phyloP scores from a whole-genome alignment of 2,888 invertebrate genomes.

The Drosophila mulleri region DNA sequence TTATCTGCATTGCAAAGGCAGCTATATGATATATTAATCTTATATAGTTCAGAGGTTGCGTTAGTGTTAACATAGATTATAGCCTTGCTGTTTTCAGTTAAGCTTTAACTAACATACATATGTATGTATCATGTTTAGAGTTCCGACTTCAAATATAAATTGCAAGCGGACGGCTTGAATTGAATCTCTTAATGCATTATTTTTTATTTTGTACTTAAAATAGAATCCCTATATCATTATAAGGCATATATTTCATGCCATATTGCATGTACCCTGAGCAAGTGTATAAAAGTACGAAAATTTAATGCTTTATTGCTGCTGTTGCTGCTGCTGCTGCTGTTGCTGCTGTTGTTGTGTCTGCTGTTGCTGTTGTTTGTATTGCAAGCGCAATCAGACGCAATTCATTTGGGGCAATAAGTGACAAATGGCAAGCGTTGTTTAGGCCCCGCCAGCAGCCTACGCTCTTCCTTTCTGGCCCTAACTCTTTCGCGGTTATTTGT shows the following conservation, averaged over 20 bases:
- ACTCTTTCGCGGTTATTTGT: conserved; percentile 8
- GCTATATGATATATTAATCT: no score
- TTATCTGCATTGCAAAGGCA: no score
- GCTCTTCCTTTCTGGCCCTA: not conserved
- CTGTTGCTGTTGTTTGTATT: not conserved
- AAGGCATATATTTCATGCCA: not conserved
- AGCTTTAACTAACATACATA: no score
- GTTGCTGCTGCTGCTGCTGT: not conserved
- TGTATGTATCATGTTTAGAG: no score
- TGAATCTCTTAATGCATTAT: no score
- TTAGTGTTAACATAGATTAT: no score
- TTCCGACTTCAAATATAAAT: no score
- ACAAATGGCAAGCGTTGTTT: conserved; percentile 21
- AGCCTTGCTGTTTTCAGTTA: no score
- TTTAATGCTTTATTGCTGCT: conserved; percentile 4
- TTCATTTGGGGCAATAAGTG: conserved; percentile 40
- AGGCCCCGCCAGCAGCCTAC: conserved; percentile 1
- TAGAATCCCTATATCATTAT: no score
- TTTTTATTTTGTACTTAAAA: not conserved
- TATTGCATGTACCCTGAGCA: not conserved
- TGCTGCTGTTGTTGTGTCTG: not conserved
- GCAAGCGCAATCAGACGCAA: conserved; percentile 45
- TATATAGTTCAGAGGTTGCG: no score
- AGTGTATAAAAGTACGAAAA: not conserved
- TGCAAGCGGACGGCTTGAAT: no score